phyloP scores from a whole-genome alignment of 1,140 invertebrate species.

The Ooceraea biroi region DNA sequence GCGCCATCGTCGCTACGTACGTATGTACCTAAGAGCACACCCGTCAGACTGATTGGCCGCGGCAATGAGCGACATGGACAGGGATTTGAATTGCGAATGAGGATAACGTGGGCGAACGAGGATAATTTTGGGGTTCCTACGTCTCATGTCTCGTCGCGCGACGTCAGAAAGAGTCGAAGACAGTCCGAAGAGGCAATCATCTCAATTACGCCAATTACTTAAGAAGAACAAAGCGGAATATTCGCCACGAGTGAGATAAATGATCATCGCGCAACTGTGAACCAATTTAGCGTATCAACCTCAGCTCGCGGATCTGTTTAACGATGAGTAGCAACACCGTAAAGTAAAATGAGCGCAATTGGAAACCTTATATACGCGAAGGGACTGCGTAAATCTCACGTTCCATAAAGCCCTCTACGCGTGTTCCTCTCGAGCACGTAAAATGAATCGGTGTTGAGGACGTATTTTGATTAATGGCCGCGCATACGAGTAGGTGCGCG shows the following conservation, averaged over 20 bases:
- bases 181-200: no score
- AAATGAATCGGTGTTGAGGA: slow-evolving; percentile 17
- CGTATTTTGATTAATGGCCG: slow-evolving; percentile 14
- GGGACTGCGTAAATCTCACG: slow-evolving; percentile 9
- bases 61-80: slow-evolving; percentile 45
- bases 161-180: slow-evolving; percentile 28
- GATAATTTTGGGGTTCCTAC: slow-evolving; percentile 15
- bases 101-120: slow-evolving; percentile 32
- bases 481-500: neutral
- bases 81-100: slow-evolving; percentile 52
- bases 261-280: slow-evolving; percentile 11
- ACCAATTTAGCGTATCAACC: no score
- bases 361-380: neutral
- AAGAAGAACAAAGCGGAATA: neutral
- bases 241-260: neutral
- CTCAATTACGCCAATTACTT: slow-evolving; percentile 18
- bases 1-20: slow-evolving; percentile 2
- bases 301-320: neutral
- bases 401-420: neutral
- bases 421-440: neutral
- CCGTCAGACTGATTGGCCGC: slow-evolving; percentile 36
- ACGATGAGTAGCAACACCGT: neutral
- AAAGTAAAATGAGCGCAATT: neutral
- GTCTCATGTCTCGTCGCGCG: neutral
- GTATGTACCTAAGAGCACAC: slow-evolving; percentile 48